phyloP scores from a whole-genome alignment of 2,888 invertebrate genomes.

The Lithosia quadra region DNA sequence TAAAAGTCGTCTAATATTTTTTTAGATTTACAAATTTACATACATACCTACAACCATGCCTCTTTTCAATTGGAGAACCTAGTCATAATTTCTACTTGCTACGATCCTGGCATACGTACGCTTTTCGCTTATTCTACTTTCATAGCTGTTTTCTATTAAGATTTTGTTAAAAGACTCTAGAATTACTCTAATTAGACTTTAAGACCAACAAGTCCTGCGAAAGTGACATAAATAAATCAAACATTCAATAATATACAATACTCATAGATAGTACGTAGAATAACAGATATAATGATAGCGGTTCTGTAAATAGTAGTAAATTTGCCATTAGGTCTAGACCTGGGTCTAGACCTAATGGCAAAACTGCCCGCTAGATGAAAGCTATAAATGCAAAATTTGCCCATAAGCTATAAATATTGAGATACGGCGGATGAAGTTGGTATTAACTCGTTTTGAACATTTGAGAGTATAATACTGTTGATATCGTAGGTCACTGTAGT shows the following conservation, averaged over 20 bases:
- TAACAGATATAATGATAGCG: background rate
- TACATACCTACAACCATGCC: background rate
- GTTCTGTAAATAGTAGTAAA: background rate
- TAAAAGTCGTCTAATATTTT: constrained; percentile 5
- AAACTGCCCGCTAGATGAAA: background rate
- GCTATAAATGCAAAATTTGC: background rate
- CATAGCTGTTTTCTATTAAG: background rate
- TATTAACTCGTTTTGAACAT: background rate
- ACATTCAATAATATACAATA: too few relatives aligned
- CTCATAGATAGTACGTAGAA: background rate
- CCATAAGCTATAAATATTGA: background rate
- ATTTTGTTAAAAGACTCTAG: background rate
- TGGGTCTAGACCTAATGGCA: background rate
- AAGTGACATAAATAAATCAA: too few relatives aligned
- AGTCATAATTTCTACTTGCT: background rate
- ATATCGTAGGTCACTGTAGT: too few relatives aligned
- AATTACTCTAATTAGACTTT: too few relatives aligned
- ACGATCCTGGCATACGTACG: background rate
- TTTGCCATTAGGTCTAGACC: background rate
- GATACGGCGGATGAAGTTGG: background rate
- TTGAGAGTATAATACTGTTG: background rate
- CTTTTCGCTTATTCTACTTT: background rate
- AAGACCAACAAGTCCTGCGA: too few relatives aligned
- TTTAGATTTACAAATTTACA: background rate
- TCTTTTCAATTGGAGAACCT: background rate